Evolutionary conservation across 2,888 invertebrate species (phyloP), one percentile per base, ranked within the genome.

Genomic region (Phrixothrix hirtus): DNA sequence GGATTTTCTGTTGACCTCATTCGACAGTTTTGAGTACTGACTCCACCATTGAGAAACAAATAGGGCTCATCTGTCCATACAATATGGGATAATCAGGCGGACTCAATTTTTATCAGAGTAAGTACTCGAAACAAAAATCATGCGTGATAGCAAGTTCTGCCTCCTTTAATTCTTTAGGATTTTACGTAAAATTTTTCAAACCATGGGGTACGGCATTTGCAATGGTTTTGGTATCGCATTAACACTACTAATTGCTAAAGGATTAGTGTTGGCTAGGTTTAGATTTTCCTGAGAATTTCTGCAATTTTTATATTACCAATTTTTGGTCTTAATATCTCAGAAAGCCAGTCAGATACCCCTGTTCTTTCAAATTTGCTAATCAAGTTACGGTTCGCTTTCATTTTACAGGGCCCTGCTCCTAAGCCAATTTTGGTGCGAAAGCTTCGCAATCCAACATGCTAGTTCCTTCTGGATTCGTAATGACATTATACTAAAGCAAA

Each of bases 291-390:
- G 13, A 44, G 44, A 44, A 44, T 29, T 44, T 44, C 16, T 44
- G 39, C 39, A 39, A 39, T 29, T 29, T 39, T 27, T 27, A 39
- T 16, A 39, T 39, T 29, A 35, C 27, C n/a, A n/a, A 44, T 27
- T 16, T 11, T 42, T 44, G 27, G 36, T 44, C 44, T 36, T 44
- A 35, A n/a, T n/a, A n/a, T n/a, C n/a, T n/a, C n/a, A n/a, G n/a
- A n/a, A n/a, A n/a, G n/a, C 44, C 36, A 27, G 26, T 37, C 26
- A 26, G 37, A 13, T 37, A 37, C 26, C 37, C 37, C 37, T 15
- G 35, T 44, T 34, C 25, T 32, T 44, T 44, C 32, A 32, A 44
- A 44, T 44, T 44, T 35, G 35, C 29, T 27, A 27, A 44, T 36
- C 27, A 35, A 44, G 36, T 44, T 35, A 36, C 27, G 35, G 31